phyloP scores from a whole-genome alignment of 2,113 vertebrate genomes.

The Bos javanicus region DNA sequence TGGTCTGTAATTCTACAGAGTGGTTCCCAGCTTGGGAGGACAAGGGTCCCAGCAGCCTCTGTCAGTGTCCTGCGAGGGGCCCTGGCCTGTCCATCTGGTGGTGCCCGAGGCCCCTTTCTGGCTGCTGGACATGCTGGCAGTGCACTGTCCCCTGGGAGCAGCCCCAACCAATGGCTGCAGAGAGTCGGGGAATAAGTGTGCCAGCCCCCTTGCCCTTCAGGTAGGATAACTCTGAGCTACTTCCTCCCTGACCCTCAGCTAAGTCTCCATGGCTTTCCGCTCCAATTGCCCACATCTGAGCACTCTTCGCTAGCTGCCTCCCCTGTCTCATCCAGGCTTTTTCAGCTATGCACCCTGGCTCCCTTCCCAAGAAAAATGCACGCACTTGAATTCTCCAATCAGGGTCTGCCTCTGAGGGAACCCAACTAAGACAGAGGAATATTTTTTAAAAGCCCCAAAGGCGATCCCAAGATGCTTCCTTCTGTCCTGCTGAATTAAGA shows the following conservation, averaged over 20 bases:
- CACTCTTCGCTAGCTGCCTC: background rate
- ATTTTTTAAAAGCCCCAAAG: background rate
- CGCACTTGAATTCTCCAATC: background rate
- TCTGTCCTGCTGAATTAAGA: background rate
- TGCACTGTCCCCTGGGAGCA: background rate
- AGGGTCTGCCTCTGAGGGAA: background rate
- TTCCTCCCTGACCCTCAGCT: background rate
- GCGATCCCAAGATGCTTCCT: background rate
- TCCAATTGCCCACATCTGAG: background rate
- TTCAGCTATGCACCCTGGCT: accelerated
- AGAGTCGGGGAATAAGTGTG: background rate
- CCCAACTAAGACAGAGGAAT: background rate
- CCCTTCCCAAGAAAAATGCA: background rate
- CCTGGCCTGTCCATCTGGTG: background rate
- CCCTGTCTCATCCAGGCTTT: accelerated
- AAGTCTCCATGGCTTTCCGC: background rate
- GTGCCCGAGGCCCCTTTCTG: background rate
- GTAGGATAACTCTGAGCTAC: background rate
- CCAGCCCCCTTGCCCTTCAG: background rate
- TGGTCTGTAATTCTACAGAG: background rate
- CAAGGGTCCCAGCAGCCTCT: background rate
- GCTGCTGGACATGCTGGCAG: background rate
- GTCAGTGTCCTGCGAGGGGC: accelerated
- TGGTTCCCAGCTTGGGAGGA: background rate
- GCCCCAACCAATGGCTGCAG: background rate